Evolutionary conservation across 2,888 invertebrate species (phyloP).

Genomic region (Agrypnus murinus): DNA sequence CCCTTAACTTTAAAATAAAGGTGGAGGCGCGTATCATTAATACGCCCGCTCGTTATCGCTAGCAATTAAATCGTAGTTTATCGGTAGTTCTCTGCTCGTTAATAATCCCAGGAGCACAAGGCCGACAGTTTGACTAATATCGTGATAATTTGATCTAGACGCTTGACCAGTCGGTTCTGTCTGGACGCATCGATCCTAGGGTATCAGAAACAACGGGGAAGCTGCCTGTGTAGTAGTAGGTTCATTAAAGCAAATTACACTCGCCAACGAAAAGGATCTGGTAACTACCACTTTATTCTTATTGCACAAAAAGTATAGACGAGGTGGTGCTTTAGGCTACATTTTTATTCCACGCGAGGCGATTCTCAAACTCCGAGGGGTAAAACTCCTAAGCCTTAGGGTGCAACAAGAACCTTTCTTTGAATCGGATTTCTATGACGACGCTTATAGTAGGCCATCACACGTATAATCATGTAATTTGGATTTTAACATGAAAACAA

Average conservation of each 20-base stretch:
- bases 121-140: slow-evolving; percentile 24
- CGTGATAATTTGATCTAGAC: slow-evolving; percentile 37
- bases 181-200: slow-evolving; percentile 32
- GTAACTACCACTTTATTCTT: slow-evolving; percentile 49
- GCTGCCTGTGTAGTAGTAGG: slow-evolving; percentile 29
- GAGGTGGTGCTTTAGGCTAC: slow-evolving; percentile 46
- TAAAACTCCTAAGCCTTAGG: slow-evolving; percentile 40
- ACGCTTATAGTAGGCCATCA: slow-evolving; percentile 28
- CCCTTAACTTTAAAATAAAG: slow-evolving; percentile 48
- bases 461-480: slow-evolving; percentile 21
- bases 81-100: slow-evolving; percentile 43
- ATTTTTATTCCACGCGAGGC: slow-evolving; percentile 48
- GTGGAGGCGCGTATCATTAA: slow-evolving; percentile 46
- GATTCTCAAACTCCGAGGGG: slow-evolving; percentile 41
- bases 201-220: slow-evolving; percentile 22
- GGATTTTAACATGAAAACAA: neutral
- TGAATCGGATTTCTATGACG: slow-evolving; percentile 38
- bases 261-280: slow-evolving; percentile 43
- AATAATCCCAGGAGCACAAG: slow-evolving; percentile 35
- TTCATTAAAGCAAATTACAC: slow-evolving; percentile 49
- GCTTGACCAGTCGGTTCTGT: slow-evolving; percentile 33
- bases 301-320: slow-evolving; percentile 46
- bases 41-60: slow-evolving; percentile 46
- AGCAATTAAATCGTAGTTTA: slow-evolving; percentile 50
- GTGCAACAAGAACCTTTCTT: slow-evolving; percentile 39